These are phyloP conservation scores for Macaria notata DNA, from an alignment of 2,888 invertebrate genomes.

Conservation along the genomic window DNA sequence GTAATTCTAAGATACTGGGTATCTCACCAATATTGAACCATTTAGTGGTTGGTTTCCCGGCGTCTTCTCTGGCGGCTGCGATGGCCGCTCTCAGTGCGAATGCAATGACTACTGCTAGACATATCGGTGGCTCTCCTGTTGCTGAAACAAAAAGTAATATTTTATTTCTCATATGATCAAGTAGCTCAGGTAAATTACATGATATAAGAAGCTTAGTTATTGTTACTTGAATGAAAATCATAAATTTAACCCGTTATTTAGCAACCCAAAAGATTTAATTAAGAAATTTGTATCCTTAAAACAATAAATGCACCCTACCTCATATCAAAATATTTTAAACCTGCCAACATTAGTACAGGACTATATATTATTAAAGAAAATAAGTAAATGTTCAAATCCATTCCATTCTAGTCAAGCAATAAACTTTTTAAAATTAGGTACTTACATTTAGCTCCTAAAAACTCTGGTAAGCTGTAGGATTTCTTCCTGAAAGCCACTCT, in stretches of 20 bases:
- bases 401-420: too few relatives aligned
- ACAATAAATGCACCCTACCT: too few relatives aligned
- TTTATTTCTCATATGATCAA: too few relatives aligned
- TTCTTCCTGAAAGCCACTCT: slow-evolving; percentile 47
- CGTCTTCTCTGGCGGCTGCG: slow-evolving; percentile 81
- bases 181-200: too few relatives aligned
- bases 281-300: too few relatives aligned
- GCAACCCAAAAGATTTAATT: not conserved
- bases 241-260: not conserved
- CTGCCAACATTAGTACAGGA: too few relatives aligned
- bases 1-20: not conserved
- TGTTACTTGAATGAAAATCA: too few relatives aligned
- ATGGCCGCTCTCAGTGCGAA: slow-evolving; percentile 85
- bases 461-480: not conserved
- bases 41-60: slow-evolving; percentile 66
- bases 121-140: slow-evolving; percentile 75
- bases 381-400: too few relatives aligned
- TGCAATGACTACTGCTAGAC: slow-evolving; percentile 68
- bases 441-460: slow-evolving; percentile 6
- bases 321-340: too few relatives aligned
- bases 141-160: slow-evolving; percentile 47
- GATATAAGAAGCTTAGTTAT: not conserved
- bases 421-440: too few relatives aligned
- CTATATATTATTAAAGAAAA: too few relatives aligned
- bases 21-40: slow-evolving; percentile 83